phyloP scores from a whole-genome alignment of 2,797 vertebrate species.

The Acanthis flammea region DNA sequence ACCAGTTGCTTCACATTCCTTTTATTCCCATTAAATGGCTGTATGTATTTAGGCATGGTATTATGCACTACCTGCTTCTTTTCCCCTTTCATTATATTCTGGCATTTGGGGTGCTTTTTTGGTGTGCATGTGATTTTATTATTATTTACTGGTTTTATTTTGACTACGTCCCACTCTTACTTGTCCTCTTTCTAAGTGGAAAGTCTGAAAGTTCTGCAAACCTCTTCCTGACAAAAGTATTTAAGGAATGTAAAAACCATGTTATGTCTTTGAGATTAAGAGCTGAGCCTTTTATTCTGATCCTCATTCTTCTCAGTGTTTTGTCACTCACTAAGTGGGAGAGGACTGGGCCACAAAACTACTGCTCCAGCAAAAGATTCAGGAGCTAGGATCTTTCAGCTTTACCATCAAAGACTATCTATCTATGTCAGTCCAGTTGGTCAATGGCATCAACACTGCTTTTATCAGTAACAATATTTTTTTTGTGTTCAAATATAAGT shows the following conservation, averaged over 20 bases:
- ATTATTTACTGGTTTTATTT: not conserved
- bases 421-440: not conserved
- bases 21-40: not conserved
- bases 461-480: not conserved
- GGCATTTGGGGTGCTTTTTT: accelerated
- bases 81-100: not conserved
- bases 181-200: not conserved
- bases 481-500: not conserved
- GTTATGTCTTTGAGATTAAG: not conserved
- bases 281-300: not conserved
- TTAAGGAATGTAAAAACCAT: not conserved
- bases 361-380: not conserved
- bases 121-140: too few species aligned
- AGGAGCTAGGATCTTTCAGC: not conserved
- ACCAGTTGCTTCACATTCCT: not conserved
- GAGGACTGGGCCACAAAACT: not conserved
- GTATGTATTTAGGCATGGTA: not conserved
- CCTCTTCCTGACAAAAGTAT: not conserved
- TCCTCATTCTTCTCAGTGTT: not conserved
- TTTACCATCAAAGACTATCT: not conserved
- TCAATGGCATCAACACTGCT: not conserved
- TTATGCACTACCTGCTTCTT: not conserved
- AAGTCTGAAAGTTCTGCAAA: not conserved
- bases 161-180: not conserved
- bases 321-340: not conserved